Conservation (phyloP, 2,113 vertebrate species). For the Romanogobio albipinnatus region DNA sequence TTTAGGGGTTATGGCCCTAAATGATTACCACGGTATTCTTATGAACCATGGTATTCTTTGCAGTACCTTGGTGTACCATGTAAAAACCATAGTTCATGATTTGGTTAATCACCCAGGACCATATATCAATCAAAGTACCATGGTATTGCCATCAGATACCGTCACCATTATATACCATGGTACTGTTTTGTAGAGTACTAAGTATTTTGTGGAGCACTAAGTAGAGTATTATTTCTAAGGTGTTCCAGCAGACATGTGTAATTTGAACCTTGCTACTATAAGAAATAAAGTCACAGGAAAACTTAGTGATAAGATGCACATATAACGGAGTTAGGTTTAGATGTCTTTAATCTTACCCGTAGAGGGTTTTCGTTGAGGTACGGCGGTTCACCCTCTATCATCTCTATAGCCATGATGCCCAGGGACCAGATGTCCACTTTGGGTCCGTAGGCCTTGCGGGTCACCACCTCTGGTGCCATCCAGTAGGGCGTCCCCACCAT, state of each 20-base stretch:
- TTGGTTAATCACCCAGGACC: neutral
- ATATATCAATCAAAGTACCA: neutral
- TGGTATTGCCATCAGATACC: neutral
- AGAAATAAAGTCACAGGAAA: too few relatives aligned
- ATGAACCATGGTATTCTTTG: too few relatives aligned
- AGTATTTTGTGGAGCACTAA: too few relatives aligned
- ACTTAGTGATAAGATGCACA: too few relatives aligned
- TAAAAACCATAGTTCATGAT: neutral
- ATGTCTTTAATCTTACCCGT: slow-evolving; percentile 78
- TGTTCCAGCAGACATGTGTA: too few relatives aligned
- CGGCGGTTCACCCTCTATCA: slow-evolving; percentile 96
- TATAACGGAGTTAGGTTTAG: neutral
- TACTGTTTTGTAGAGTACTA: too few relatives aligned
- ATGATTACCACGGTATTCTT: too few relatives aligned
- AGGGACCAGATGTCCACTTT: slow-evolving; percentile 98
- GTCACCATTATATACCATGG: too few relatives aligned
- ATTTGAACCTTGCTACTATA: too few relatives aligned
- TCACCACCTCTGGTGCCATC: slow-evolving; percentile 98
- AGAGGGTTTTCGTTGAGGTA: slow-evolving; percentile 97
- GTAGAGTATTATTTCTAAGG: too few relatives aligned
- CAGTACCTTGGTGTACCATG: too few relatives aligned
- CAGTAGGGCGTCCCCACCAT: slow-evolving; percentile 98
- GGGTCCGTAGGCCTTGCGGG: slow-evolving; percentile 92
- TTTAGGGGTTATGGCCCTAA: too few relatives aligned
- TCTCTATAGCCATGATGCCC: slow-evolving; percentile 98